phyloP scores from a whole-genome alignment of 2,113 vertebrate genomes.

The Toxostoma redivivum region DNA sequence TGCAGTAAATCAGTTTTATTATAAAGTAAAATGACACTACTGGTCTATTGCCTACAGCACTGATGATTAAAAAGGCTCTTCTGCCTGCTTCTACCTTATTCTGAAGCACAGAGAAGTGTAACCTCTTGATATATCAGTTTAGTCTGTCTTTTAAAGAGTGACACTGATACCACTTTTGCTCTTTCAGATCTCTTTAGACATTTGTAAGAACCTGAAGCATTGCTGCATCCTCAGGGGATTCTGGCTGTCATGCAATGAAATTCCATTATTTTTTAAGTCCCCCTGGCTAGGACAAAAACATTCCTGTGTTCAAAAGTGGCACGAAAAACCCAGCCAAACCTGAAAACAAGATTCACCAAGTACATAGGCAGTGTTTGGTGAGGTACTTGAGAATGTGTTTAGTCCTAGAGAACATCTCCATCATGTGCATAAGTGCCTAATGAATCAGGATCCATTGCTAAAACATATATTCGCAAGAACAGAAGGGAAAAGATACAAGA shows the following conservation, averaged over 20 bases:
- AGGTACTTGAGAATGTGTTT: not conserved
- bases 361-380: not conserved
- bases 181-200: not conserved
- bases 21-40: not conserved
- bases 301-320: not conserved
- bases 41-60: not conserved
- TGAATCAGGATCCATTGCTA: not conserved
- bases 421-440: not conserved
- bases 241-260: not conserved
- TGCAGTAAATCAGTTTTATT: conserved; percentile 2
- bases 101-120: not conserved
- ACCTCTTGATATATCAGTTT: not conserved
- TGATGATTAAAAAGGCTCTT: not conserved
- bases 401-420: not conserved
- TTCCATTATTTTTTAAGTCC: not conserved
- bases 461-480: not conserved
- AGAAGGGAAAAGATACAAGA: not conserved
- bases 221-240: not conserved
- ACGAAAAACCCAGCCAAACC: not conserved
- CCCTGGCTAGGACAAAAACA: not conserved
- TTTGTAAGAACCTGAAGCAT: not conserved
- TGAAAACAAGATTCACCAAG: not conserved
- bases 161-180: not conserved
- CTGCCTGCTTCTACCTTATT: not conserved
- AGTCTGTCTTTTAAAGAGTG: not conserved